Evolutionary conservation across 64 coral and sea anemone genomes (phyloP), one percentile per base, ranked within the genome.

Genomic region (Cladopsammia gracilis): DNA sequence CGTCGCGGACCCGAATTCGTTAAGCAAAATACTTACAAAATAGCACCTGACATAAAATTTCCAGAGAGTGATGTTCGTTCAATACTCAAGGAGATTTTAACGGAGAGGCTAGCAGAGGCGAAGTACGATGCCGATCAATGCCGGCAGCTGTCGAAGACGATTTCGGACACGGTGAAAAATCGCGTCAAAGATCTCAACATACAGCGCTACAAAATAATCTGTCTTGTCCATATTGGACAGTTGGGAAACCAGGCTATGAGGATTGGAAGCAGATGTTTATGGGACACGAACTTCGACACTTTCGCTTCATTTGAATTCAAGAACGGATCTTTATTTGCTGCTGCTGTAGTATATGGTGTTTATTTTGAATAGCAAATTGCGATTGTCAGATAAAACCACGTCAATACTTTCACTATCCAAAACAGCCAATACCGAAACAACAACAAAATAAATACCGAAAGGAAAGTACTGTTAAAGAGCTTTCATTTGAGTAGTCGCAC

Each of bases 221-320:
- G 88, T 9, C 65, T 99, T 22, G 94, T 99, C 0, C 88, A 99
- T 20, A 99, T 99, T 78, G 98, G 98, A 42, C 95, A 95, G 26
- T 2, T 96, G 24, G 84, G 91, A 5, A 90, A 90, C 45, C 94
- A 99, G 52, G 84, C 88, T 0, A 66, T 99, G 77, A 73, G 91
- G 7, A 96, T 99, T 61, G 98, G 98, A 3, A 99, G 98, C 34
- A 92, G 98, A 25, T 99, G 98, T 86, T 64, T 99, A 0, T 99
- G 98, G 98, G 94, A 99, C 52, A 76, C 73, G 10, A 85, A 58
- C 43, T 88, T 82, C 61, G 98, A 99, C 82, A 96, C 91, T 4
- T 99, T 83, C 57, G 60, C 83, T 22, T 96, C 94, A 43, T 96
- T 79, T 25, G 91, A 96, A 12, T 99, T 96, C 45, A 90, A 94